Evolutionary conservation across 2,113 vertebrate genomes (phyloP).

Genomic region (Plestiodon gilberti): DNA sequence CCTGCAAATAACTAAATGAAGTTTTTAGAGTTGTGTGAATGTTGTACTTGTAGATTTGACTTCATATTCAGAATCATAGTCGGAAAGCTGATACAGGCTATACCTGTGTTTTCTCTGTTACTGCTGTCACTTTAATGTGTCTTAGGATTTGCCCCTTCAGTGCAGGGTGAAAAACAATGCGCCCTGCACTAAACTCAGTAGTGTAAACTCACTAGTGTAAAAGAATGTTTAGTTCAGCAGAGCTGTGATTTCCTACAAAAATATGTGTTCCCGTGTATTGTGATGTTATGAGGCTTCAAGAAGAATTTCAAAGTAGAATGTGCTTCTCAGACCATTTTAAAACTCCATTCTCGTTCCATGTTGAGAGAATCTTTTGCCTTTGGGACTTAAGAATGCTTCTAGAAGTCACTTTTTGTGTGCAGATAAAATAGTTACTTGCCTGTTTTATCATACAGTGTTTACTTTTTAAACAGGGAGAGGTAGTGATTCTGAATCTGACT

Average conservation of each 20-base stretch:
- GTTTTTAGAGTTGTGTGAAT: background rate
- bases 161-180: background rate
- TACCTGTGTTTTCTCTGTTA: background rate
- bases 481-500: constrained; percentile 94
- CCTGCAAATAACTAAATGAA: background rate
- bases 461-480: constrained; percentile 83
- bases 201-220: background rate
- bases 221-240: background rate
- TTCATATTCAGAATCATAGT: background rate
- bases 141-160: background rate
- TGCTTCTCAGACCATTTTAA: background rate
- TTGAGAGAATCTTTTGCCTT: background rate
- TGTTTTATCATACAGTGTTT: background rate
- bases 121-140: background rate
- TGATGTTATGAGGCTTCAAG: background rate
- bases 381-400: background rate
- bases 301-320: background rate
- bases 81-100: background rate
- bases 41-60: background rate
- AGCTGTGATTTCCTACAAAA: background rate
- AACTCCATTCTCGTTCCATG: background rate
- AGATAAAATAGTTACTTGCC: background rate
- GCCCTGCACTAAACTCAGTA: too few relatives aligned
- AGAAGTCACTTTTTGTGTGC: background rate
- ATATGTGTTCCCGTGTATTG: background rate